phyloP scores from a whole-genome alignment of 2,888 invertebrate species.

The Trissonchulus latispiculum region DNA sequence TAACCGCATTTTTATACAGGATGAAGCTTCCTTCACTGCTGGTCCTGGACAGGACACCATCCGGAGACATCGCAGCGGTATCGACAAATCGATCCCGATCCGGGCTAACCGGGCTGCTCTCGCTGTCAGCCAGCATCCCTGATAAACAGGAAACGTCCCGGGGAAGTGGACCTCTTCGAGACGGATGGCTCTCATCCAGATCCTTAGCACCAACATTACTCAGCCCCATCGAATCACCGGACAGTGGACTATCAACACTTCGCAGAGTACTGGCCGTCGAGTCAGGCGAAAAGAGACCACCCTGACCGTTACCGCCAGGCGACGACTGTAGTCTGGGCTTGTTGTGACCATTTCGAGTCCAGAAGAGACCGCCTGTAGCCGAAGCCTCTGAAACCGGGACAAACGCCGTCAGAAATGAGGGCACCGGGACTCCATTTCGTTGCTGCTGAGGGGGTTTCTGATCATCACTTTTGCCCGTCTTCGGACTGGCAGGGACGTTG shows the following conservation, averaged over 20 bases:
- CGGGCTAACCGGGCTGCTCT: conserved; percentile 19
- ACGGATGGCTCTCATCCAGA: background rate
- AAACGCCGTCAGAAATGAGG: background rate
- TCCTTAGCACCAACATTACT: too few species aligned
- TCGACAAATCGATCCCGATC: background rate
- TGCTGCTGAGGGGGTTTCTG: too few species aligned
- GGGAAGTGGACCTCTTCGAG: background rate
- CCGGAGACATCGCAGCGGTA: background rate
- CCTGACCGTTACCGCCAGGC: too few species aligned
- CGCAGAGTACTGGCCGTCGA: background rate
- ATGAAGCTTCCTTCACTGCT: background rate
- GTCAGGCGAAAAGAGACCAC: background rate
- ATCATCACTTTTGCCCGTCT: too few species aligned
- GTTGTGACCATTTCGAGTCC: too few species aligned
- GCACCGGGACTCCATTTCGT: background rate
- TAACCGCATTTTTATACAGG: background rate
- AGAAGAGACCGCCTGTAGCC: too few species aligned
- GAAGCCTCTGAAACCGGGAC: too few species aligned
- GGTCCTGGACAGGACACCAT: background rate
- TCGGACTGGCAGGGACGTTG: background rate
- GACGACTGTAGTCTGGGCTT: too few species aligned
- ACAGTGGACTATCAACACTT: background rate
- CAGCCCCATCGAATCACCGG: background rate
- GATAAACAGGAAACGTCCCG: conserved; percentile 14
- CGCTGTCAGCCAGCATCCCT: conserved; percentile 21